Evolutionary conservation across 1,140 invertebrate genomes (phyloP), one percentile per base, ranked within the genome.

Genomic region (Chelonus insularis): DNA sequence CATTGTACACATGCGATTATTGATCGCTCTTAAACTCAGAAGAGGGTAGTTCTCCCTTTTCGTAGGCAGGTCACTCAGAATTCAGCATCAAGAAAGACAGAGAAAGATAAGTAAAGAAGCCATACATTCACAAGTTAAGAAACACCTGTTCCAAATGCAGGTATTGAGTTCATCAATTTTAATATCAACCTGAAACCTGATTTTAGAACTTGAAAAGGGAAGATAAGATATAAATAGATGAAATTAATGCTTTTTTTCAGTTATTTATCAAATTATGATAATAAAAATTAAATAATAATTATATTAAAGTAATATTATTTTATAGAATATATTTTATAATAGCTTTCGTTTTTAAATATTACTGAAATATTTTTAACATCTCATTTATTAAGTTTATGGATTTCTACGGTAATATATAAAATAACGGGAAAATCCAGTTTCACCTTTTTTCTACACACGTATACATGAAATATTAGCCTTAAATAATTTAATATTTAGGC

Each of bases 11-110:
- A 51, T 51, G 48, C 48, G 48, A 51, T 51, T 51, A 51, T 51
- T 51, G 48, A 51, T 51, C 48, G 48, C 23, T 9, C 23, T 23
- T 25, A 7, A 9, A 48, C 45, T 51, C 20, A 23, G 11, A 14
- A 21, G 25, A 34, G 23, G 48, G 48, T 34, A 1, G 48, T 16
- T 51, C 48, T 51, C 48, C 48, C 48, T 51, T 51, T 51, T 51
- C 12, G 29, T 51, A 25, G 41, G 41, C 41, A 45, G 16, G 29
- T 51, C 48, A 51, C 48, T 25, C 48, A 32, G 48, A 51, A 51
- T 34, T 51, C 16, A 34, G 23, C 16, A 34, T 20, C 12, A 34
- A 34, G 25, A 16, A 51, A 32, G 29, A 32, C 6, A 51, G 21
- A 51, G 12, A 32, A 11, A 48, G 23, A 51, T 16, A 51, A 12